Conservation (phyloP, 2,113 vertebrate genomes). For the Eulemur rufifrons region DNA sequence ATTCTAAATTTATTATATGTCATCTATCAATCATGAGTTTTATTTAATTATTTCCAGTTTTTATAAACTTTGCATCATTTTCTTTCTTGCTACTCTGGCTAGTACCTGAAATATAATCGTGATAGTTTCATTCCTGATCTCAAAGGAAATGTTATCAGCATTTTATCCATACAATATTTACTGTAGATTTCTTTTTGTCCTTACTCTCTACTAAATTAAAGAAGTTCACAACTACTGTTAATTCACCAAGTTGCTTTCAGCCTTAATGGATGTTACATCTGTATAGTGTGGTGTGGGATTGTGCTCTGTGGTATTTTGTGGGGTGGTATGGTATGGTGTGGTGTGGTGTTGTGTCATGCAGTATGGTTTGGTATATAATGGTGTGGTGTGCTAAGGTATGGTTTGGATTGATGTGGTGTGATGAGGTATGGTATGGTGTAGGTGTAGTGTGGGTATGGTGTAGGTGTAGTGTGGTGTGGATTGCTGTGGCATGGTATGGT, state of each 20-base stretch:
- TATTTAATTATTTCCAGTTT: not conserved
- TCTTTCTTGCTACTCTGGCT: not conserved
- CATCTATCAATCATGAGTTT: not conserved
- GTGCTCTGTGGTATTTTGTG: fast-evolving
- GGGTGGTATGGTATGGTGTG: not conserved
- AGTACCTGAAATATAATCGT: not conserved
- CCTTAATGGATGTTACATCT: not conserved
- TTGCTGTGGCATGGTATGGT: no score
- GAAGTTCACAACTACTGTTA: not conserved
- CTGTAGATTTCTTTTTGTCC: not conserved
- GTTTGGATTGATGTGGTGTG: not conserved
- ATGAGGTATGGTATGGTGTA: not conserved
- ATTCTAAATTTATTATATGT: not conserved
- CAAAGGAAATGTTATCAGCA: not conserved
- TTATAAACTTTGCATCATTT: not conserved
- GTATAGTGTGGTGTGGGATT: not conserved
- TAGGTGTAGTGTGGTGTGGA: not conserved
- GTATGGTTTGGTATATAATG: not conserved
- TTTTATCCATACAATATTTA: not conserved
- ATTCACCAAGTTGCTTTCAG: not conserved
- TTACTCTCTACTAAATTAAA: not conserved
- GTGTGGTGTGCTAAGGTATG: no score
- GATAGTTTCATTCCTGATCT: not conserved
- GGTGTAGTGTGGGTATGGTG: no score
- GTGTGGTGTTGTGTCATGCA: not conserved